Conservation (phyloP, 2,888 invertebrate genomes). For the Lysandra bellargus region DNA sequence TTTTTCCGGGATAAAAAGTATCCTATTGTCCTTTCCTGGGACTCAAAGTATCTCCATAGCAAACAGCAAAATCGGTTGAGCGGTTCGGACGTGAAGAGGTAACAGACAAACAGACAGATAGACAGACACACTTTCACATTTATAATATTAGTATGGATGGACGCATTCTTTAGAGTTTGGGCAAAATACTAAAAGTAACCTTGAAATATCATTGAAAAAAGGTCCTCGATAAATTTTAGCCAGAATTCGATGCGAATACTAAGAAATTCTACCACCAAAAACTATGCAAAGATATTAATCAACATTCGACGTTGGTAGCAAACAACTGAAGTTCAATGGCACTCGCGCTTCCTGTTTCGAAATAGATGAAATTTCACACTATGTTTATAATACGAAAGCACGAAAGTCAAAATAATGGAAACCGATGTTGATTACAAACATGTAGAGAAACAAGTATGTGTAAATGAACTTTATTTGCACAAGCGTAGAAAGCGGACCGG, state of each 20-base stretch:
- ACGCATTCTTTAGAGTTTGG: background rate
- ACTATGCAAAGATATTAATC: slow-evolving; percentile 12
- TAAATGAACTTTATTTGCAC: slow-evolving; percentile 26
- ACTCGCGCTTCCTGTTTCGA: slow-evolving; percentile 29
- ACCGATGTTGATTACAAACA: slow-evolving; percentile 19
- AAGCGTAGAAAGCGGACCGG: slow-evolving; percentile 27
- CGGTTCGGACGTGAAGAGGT: too few relatives aligned
- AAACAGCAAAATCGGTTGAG: too few relatives aligned
- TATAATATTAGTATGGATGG: too few relatives aligned
- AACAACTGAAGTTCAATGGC: slow-evolving; percentile 32
- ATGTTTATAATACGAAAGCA: slow-evolving; percentile 40
- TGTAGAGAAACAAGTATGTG: slow-evolving; percentile 22
- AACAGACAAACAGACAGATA: too few relatives aligned
- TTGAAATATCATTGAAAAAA: too few relatives aligned
- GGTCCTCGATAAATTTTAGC: background rate
- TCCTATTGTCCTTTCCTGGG: too few relatives aligned
- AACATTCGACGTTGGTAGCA: background rate
- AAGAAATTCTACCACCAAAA: background rate
- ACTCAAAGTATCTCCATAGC: too few relatives aligned
- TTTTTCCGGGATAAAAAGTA: too few relatives aligned
- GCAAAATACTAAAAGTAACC: background rate
- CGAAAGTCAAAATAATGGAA: slow-evolving; percentile 33
- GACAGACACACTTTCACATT: too few relatives aligned
- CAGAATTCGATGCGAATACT: background rate
- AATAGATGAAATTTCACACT: slow-evolving; percentile 36